Evolutionary conservation across 2,797 vertebrate genomes (phyloP).

Genomic region (Pseudotriccus pelzelni): DNA sequence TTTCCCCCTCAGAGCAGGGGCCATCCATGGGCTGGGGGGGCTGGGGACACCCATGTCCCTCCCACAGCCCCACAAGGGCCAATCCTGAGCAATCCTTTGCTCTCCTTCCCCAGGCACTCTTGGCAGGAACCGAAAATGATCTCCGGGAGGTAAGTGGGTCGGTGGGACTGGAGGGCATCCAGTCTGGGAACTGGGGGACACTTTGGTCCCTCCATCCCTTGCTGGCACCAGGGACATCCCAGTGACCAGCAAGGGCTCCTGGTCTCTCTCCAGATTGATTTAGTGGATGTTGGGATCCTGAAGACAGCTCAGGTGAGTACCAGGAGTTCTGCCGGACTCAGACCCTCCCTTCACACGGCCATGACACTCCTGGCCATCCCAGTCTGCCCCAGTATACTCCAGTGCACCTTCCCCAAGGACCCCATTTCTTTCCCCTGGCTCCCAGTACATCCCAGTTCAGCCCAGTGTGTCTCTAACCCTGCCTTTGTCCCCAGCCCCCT

Average conservation of each 20-base stretch:
- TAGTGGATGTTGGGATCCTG: too few species aligned
- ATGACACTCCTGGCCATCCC: too few species aligned
- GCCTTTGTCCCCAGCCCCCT: not conserved
- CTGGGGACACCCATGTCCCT: too few species aligned
- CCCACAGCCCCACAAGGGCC: not conserved
- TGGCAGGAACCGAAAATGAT: too few species aligned
- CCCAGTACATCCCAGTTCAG: not conserved
- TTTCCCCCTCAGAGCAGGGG: too few species aligned
- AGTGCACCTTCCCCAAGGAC: too few species aligned
- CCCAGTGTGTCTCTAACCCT: not conserved
- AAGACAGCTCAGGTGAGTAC: not conserved
- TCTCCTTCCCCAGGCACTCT: not conserved
- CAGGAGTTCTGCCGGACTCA: not conserved
- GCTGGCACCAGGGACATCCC: too few species aligned
- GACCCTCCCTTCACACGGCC: not conserved
- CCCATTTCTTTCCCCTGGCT: too few species aligned
- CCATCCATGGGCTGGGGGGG: too few species aligned
- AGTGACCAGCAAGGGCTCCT: not conserved
- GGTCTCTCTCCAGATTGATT: not conserved
- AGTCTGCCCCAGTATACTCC: too few species aligned
- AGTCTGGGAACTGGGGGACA: not conserved
- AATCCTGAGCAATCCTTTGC: not conserved
- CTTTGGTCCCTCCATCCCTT: too few species aligned
- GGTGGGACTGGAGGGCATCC: too few species aligned
- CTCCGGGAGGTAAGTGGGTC: not conserved